Evolutionary conservation across 1,140 invertebrate species (phyloP), one percentile per base, ranked within the genome.

Genomic region (Akabosia matsudoensis): DNA sequence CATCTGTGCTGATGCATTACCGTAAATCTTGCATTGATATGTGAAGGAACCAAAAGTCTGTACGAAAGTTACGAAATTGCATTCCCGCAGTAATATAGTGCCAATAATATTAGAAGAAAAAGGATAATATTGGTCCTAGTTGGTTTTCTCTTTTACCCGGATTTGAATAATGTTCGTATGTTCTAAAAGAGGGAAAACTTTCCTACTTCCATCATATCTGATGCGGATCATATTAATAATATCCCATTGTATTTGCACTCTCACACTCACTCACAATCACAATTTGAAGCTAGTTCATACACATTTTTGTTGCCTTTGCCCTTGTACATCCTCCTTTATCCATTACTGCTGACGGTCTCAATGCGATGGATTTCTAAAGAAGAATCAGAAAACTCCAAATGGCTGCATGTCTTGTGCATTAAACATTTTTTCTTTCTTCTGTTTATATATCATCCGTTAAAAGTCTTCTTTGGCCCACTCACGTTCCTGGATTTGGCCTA

Each of bases 111-210:
- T n/a, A 28, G 18, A 24, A 30, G 74, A 52, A 54, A 76, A 28
- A 76, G 67, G 56, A 76, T 56, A 30, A 67, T 67, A 67, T 67
- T 67, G 61, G 61, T 67, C 31, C 28, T 13, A 30, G 31, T 67
- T 67, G 61, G 24, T 67, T 67, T 67, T 67, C 31, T 45, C 37
- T 45, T 45, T 45, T 18, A 18, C 18, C 18, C 18, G 61, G 61
- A 67, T 67, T 67, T 67, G 61, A 67, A 67, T 67, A 67, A 67
- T 67, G 61, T 67, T 24, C 61, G n/a, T n/a, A n/a, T n/a, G n/a
- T 67, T 22, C 13, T 10, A 45, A 45, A 45, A 45, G 18, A 45
- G 31, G 61, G n/a, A n/a, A n/a, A n/a, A n/a, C n/a, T n/a, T n/a
- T n/a, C n/a, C n/a, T n/a, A n/a, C n/a, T 67, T 67, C 61, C 61